Conservation (phyloP, 2,888 invertebrate genomes). For the Phortica okadai region DNA sequence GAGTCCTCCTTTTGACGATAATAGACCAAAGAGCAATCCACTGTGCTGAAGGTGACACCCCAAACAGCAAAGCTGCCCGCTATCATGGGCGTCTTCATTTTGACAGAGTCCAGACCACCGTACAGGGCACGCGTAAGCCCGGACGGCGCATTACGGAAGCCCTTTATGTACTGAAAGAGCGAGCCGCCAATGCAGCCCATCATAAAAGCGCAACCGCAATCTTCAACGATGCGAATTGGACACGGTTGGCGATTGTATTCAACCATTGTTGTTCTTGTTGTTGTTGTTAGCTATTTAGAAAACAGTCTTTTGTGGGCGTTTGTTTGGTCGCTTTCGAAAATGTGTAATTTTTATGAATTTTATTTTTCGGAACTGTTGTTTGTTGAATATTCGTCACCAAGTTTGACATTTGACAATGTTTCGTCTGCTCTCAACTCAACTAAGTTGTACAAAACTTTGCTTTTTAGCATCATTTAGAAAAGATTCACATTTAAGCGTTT, state of each 20-base stretch:
- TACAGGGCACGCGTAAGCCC: conserved; percentile 55
- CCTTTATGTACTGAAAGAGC: conserved; percentile 55
- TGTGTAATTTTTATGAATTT: neutral
- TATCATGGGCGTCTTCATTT: conserved; percentile 57
- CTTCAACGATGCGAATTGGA: conserved; percentile 60
- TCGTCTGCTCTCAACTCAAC: neutral
- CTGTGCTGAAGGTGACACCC: conserved; percentile 61
- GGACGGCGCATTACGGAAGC: conserved; percentile 57
- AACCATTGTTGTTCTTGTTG: conserved; percentile 48
- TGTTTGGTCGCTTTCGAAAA: conserved; percentile 4
- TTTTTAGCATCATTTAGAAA: too few relatives aligned
- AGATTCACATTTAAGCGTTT: too few relatives aligned
- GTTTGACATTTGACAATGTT: neutral
- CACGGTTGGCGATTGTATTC: conserved; percentile 63
- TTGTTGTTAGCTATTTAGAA: neutral
- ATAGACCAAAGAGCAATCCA: conserved; percentile 57
- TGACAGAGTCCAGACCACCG: conserved; percentile 57
- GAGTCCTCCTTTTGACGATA: conserved; percentile 56
- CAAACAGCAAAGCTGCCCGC: conserved; percentile 62
- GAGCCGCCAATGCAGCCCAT: conserved; percentile 61
- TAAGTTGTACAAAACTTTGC: too few relatives aligned
- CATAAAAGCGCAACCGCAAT: conserved; percentile 63
- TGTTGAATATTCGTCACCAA: neutral
- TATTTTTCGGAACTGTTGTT: conserved; percentile 9
- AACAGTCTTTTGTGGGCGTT: neutral